Evolutionary conservation across 2,888 invertebrate species (phyloP), one percentile per base, ranked within the genome.

Genomic region (Amblyteles armatorius): DNA sequence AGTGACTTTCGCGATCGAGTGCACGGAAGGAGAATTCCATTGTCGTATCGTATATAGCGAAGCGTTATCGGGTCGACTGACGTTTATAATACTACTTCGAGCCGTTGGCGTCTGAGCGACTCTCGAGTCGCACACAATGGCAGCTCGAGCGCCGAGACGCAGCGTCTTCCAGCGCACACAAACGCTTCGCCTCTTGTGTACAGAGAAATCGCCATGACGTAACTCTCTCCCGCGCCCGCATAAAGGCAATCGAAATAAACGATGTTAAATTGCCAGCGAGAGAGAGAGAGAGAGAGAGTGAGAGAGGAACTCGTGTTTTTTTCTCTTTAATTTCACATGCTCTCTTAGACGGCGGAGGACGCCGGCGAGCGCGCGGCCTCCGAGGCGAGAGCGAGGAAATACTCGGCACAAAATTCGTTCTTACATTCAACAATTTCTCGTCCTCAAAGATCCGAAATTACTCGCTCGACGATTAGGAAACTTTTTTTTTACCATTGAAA

Each of bases 161-260:
- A 78, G 52, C 52, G 50, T 76, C 63, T 69, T 63, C 63, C 40
- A 73, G 26, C 40, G 11, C 57, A 69, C 1, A 69, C 7, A 55
- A 16, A 29, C 40, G 52, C 50, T 55, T 55, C 65, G 60, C 68
- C 81, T 71, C 29, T 55, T 55, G 55, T 57, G 26, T 26, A 69
- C 60, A 82, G 71, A 85, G 79, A 81, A 84, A 88, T 90, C 82
- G 88, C 29, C 73, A 85, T 91, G 92, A 92, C 91, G 92, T 84
- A 92, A 92, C 74, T 73, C 48, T 52, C 52, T 13, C 26, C 83
- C 33, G 79, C 85, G 84, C 89, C 91, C 91, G 89, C 88, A 91
- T 91, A 89, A 90, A 91, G 92, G 85, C 92, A 92, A 92, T 92
- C 90, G 90, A 91, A 90, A 91, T 92, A 92, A 92, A 92, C 90